Conservation (phyloP, 2,888 invertebrate species). For the Drosophila anomelani region DNA sequence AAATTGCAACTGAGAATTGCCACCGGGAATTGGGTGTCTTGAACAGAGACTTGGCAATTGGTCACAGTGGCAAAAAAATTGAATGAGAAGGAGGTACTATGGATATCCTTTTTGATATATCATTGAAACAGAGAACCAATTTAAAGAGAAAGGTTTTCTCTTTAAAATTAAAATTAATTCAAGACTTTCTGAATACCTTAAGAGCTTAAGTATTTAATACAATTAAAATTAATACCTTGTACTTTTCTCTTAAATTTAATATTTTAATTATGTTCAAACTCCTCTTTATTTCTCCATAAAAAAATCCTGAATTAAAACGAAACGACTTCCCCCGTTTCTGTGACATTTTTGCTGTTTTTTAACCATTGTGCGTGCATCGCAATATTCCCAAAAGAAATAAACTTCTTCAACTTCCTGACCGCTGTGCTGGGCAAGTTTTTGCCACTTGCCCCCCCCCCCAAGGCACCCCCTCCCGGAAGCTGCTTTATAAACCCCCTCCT, state of each 20-base stretch:
- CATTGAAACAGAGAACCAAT: background rate
- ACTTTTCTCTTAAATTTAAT: background rate
- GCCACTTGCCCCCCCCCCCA: background rate
- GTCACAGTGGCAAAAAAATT: background rate
- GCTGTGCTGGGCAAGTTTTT: conserved; percentile 14
- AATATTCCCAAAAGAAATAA: conserved; percentile 10
- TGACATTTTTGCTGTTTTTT: background rate
- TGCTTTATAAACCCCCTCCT: background rate
- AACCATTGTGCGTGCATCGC: conserved; percentile 2
- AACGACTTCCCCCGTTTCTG: background rate
- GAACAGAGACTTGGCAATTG: background rate
- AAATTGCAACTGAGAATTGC: conserved; percentile 29
- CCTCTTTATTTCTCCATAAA: background rate
- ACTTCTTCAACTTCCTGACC: conserved; percentile 27
- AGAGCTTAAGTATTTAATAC: no score
- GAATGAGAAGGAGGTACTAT: background rate
- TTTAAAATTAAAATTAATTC: no score
- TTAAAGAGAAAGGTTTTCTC: no score
- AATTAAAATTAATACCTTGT: no score
- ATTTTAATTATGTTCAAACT: background rate
- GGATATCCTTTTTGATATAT: background rate
- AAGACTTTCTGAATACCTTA: no score
- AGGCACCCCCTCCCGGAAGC: background rate
- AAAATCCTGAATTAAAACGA: background rate
- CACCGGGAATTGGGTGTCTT: conserved; percentile 21